Evolutionary conservation across 2,888 invertebrate genomes (phyloP), one percentile per base, ranked within the genome.

Genomic region (Lepetodrilus schrolli): DNA sequence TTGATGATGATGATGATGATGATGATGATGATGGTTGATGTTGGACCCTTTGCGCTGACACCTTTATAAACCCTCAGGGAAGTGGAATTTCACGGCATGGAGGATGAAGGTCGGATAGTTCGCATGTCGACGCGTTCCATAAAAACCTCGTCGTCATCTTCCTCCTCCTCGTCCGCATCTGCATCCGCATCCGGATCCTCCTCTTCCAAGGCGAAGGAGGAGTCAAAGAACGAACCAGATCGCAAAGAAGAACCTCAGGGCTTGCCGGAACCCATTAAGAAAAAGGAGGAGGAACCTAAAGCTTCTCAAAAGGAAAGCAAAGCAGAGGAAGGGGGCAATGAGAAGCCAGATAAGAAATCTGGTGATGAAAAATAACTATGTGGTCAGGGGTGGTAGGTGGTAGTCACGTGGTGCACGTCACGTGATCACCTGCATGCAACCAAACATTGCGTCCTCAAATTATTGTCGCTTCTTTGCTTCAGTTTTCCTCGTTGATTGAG

Each of bases 361-460:
- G 58, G 20, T 37, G 38, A 34, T 26, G 49, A 50, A 17, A 38
- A 58, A 51, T 23, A 58, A 34, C 13, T 21, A 4, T 30, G 21
- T 20, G 20, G 36, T 30, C 2, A 66, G 37, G n/a, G 49, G 36
- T 37, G 65, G 30, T 26, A 68, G 37, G 30, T 30, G 58, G 58
- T 30, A 8, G 34, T 26, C 58, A 34, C 21, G 30, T 58, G 58
- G 7, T 34, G 17, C n/a, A 34, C 4, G 43, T 58, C 58, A 58
- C 58, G 58, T 58, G 58, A 30, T 58, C 26, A 58, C 58, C 58
- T 58, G 58, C 58, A 58, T 58, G 58, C 58, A 58, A 17, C 21
- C 48, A 30, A 58, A 26, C 30, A 58, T 58, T 58, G 58, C 58
- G 58, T 58, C 58, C 58, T 58, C 23, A 58, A 34, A 30, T n/a